Evolutionary conservation across 2,888 invertebrate species (phyloP).

Genomic region (Leptogaster cylindrica): DNA sequence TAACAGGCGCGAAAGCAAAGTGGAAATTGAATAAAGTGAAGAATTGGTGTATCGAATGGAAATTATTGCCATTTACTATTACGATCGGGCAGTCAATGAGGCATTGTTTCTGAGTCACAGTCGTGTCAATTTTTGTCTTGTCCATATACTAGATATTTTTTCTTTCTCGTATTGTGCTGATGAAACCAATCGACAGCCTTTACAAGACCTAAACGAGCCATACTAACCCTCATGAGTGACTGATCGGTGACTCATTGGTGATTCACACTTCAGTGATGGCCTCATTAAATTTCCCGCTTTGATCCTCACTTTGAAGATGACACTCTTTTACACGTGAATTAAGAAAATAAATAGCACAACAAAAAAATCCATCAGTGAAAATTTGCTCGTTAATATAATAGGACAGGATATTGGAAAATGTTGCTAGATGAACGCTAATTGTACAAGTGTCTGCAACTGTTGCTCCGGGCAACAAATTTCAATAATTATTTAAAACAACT

Average conservation of each 20-base stretch:
- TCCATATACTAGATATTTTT: no score
- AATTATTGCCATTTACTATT: not conserved
- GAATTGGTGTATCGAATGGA: not conserved
- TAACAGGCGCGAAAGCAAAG: constrained; percentile 3
- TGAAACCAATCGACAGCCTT: not conserved
- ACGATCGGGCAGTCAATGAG: constrained; percentile 10
- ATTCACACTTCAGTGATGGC: constrained; percentile 10
- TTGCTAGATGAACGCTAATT: no score
- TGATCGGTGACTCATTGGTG: constrained; percentile 4
- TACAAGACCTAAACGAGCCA: not conserved
- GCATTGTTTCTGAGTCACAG: constrained; percentile 21
- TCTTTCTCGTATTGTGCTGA: not conserved
- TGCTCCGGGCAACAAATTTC: no score
- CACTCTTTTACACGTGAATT: constrained; percentile 11
- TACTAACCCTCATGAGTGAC: constrained; percentile 15
- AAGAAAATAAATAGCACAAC: not conserved
- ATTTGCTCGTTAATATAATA: no score
- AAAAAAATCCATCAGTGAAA: no score
- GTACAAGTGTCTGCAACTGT: no score
- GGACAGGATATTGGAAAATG: no score
- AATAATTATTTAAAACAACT: constrained; percentile 14
- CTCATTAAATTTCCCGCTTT: constrained; percentile 30
- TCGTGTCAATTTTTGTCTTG: no score
- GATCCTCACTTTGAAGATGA: no score
- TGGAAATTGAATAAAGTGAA: not conserved